Evolutionary conservation across 2,888 invertebrate species (phyloP).

Genomic region (Melanargia galathea): DNA sequence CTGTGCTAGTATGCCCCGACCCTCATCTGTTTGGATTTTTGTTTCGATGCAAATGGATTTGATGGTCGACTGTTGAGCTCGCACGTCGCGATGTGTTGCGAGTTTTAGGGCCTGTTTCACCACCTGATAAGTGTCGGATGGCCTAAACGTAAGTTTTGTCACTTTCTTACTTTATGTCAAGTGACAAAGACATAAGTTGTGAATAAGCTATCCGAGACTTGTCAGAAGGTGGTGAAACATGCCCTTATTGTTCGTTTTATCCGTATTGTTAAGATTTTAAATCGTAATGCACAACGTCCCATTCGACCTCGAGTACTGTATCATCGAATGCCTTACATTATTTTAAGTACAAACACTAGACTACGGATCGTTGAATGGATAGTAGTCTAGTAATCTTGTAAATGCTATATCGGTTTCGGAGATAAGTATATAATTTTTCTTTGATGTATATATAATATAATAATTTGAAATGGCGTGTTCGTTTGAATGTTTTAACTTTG

Average conservation of each 20-base stretch:
- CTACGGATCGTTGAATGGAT: conserved; percentile 53
- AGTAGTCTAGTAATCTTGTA: conserved; percentile 39
- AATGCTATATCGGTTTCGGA: conserved; percentile 39
- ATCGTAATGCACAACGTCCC: conserved; percentile 63
- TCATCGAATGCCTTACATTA: conserved; percentile 65
- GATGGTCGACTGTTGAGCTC: neutral
- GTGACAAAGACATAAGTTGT: too few species aligned
- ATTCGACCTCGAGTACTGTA: conserved; percentile 53
- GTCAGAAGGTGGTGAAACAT: too few species aligned
- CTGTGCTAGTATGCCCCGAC: too few species aligned
- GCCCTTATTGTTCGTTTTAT: too few species aligned
- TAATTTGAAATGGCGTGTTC: conserved; percentile 15
- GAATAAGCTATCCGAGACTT: too few species aligned
- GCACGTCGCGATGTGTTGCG: neutral
- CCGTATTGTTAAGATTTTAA: conserved; percentile 18
- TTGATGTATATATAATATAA: conserved; percentile 31
- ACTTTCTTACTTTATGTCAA: too few species aligned
- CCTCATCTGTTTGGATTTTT: neutral
- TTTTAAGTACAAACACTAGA: conserved; percentile 66
- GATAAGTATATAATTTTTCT: conserved; percentile 33
- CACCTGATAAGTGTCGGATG: too few species aligned
- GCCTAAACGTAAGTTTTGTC: too few species aligned
- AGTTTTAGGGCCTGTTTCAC: too few species aligned
- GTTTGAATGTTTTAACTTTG: conserved; percentile 23
- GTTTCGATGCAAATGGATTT: conserved; percentile 16